A percentile compares a stretch with the other conserved stretches of the same genome.
Conservation (phyloP, 2,113 vertebrate species). For the rat (Rattus norvegicus) region DNA sequence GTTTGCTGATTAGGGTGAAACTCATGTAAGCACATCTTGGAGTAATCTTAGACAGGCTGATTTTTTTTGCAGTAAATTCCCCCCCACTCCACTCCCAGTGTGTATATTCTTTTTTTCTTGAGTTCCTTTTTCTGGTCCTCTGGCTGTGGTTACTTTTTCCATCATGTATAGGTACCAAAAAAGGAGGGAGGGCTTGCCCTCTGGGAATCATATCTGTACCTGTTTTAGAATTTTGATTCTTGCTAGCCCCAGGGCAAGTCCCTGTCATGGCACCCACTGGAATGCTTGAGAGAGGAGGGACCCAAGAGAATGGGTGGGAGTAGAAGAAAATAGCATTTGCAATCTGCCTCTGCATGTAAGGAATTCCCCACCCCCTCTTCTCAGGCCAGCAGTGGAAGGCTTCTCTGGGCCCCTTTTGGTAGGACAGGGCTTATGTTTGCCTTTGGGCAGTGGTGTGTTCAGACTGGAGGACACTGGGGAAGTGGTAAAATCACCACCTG, state of each 20-base stretch:
- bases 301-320: background rate
- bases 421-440: background rate
- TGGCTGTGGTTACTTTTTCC: background rate
- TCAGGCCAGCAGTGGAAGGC: background rate
- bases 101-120: background rate
- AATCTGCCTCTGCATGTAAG: background rate
- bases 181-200: background rate
- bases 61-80: background rate
- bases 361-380: background rate
- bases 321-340: background rate
- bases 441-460: background rate
- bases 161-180: background rate
- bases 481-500: background rate
- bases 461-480: background rate
- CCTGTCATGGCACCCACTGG: background rate
- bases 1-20: background rate
- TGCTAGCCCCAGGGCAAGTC: background rate
- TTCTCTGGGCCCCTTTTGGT: background rate
- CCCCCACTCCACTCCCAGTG: accelerated
- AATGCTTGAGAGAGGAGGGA: background rate
- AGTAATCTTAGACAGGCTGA: background rate
- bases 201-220: background rate
- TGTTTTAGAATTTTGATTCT: background rate
- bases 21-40: background rate
- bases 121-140: background rate